Conservation (phyloP, 2,888 invertebrate species). For the Nomada ruficornis region DNA sequence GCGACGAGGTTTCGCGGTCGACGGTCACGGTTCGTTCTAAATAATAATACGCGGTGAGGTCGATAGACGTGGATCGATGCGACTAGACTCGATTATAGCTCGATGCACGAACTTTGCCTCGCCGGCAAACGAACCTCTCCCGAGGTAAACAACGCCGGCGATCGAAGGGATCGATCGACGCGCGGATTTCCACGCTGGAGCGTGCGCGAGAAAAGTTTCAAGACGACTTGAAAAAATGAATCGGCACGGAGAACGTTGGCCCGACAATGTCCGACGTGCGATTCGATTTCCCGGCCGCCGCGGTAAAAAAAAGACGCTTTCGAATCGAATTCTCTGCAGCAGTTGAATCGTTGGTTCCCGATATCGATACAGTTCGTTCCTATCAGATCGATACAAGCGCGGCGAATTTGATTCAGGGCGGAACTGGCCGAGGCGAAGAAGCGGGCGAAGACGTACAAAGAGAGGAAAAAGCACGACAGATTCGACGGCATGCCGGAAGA, state of each 20-base stretch:
- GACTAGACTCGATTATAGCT: conserved; percentile 45
- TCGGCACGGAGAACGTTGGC: too few species aligned
- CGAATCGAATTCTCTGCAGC: not conserved
- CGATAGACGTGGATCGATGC: conserved; percentile 52
- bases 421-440: conserved; percentile 84
- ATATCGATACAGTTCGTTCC: not conserved
- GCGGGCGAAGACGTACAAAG: conserved; percentile 87
- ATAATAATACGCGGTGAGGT: conserved; percentile 41
- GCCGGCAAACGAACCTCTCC: not conserved
- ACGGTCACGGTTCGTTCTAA: conserved; percentile 38
- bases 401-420: conserved; percentile 77
- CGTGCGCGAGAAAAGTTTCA: too few species aligned
- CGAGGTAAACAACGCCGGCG: conserved; percentile 1
- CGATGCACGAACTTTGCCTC: conserved; percentile 13
- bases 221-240: too few species aligned
- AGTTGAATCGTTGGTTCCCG: not conserved
- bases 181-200: not conserved
- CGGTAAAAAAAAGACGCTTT: too few species aligned
- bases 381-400: too few species aligned
- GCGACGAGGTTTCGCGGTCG: conserved; percentile 40
- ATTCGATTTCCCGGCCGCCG: too few species aligned
- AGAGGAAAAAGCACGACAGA: conserved; percentile 96
- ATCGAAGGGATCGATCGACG: not conserved
- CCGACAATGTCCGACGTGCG: too few species aligned
- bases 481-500: conserved; percentile 99